Percentiles rank a stretch among this genome's conserved stretches.
phyloP scores from a whole-genome alignment of 2,888 invertebrate genomes.

The Diploptera punctata region DNA sequence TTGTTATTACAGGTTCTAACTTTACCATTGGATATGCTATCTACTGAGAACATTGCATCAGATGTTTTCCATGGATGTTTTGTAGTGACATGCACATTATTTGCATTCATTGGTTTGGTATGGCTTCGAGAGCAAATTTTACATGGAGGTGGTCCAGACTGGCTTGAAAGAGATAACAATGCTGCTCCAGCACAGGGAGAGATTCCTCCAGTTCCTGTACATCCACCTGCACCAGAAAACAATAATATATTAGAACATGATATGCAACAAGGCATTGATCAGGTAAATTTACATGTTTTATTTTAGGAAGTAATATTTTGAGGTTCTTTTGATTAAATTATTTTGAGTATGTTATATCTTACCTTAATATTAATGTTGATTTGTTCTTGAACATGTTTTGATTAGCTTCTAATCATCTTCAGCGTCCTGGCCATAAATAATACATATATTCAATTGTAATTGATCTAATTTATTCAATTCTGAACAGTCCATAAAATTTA shows the following conservation, averaged over 20 bases:
- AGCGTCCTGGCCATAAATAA: too few species aligned
- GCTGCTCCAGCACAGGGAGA: slow-evolving; percentile 56
- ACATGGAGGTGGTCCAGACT: slow-evolving; percentile 96
- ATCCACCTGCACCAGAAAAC: slow-evolving; percentile 49
- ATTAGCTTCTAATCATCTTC: too few species aligned
- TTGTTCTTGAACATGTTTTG: too few species aligned
- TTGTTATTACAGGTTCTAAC: slow-evolving; percentile 70
- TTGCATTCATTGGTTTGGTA: slow-evolving; percentile 95
- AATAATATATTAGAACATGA: slow-evolving; percentile 55
- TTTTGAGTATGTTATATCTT: too few species aligned
- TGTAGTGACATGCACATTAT: slow-evolving; percentile 94
- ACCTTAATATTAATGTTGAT: too few species aligned
- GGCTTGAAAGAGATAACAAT: slow-evolving; percentile 80
- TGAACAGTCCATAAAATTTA: too few species aligned
- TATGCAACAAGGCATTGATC: slow-evolving; percentile 48
- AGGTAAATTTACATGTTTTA: too few species aligned
- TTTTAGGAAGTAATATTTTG: too few species aligned
- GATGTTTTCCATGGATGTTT: slow-evolving; percentile 97
- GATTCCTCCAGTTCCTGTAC: slow-evolving; percentile 55
- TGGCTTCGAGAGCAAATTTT: slow-evolving; percentile 98
- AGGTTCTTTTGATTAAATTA: too few species aligned
- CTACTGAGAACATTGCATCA: slow-evolving; percentile 89
- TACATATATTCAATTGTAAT: too few species aligned
- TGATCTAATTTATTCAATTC: too few species aligned
- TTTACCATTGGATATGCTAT: slow-evolving; percentile 89